Conservation (phyloP, 2,797 vertebrate species). For the Tachyglossus aculeatus region DNA sequence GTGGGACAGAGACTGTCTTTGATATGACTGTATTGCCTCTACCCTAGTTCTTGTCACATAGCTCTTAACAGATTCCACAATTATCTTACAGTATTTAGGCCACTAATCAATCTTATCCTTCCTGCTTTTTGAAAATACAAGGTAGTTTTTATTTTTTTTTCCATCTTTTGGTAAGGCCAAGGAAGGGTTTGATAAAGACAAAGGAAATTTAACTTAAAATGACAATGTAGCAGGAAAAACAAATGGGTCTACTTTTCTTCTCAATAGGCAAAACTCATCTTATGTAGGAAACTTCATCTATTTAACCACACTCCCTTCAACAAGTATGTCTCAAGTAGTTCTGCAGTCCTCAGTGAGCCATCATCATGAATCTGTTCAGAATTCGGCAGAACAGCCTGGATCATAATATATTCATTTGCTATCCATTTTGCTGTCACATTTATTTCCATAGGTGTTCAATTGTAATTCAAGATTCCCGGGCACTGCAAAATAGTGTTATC, state of each 20-base stretch:
- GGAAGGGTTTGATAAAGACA: slow-evolving; percentile 30
- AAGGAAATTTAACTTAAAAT: slow-evolving; percentile 21
- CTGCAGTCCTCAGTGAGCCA: slow-evolving; percentile 24
- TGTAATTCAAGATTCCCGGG: slow-evolving; percentile 40
- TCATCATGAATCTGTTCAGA: slow-evolving; percentile 31
- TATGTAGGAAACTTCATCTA: slow-evolving; percentile 31
- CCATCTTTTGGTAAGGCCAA: slow-evolving; percentile 35
- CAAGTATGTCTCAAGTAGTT: slow-evolving; percentile 37
- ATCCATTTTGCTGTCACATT: slow-evolving; percentile 43
- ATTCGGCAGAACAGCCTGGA: slow-evolving; percentile 46
- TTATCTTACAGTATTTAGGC: too few relatives aligned
- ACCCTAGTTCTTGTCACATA: too few relatives aligned
- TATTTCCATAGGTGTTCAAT: slow-evolving; percentile 47
- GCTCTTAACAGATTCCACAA: too few relatives aligned
- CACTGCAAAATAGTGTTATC: slow-evolving; percentile 21
- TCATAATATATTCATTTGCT: slow-evolving; percentile 38
- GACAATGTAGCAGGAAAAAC: slow-evolving; percentile 11
- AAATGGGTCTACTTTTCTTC: slow-evolving; percentile 44
- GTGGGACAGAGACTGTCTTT: too few relatives aligned
- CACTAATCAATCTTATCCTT: too few relatives aligned
- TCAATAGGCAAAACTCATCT: slow-evolving; percentile 41
- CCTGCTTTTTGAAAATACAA: too few relatives aligned
- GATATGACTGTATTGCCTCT: too few relatives aligned
- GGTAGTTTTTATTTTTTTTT: too few relatives aligned
- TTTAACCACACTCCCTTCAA: slow-evolving; percentile 32